Evolutionary conservation across 1,140 invertebrate species (phyloP), one percentile per base, ranked within the genome.

Genomic region (Ctenoplectra terminalis): DNA sequence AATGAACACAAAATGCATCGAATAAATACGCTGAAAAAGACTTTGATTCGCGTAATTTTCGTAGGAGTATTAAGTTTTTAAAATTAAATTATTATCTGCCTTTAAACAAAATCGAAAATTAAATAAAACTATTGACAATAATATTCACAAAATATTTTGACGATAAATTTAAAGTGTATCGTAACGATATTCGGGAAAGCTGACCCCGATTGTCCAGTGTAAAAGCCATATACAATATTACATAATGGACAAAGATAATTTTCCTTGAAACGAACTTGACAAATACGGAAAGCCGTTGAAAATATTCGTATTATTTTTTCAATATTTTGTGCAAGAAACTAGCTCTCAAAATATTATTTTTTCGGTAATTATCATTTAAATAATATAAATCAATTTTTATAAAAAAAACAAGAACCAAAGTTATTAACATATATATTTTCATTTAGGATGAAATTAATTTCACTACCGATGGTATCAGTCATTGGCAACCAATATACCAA

Each of bases 21-120:
- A n/a, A n/a, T n/a, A n/a, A n/a, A n/a, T n/a, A 20, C 5, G 6
- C 0, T n/a, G 31, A 63, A 6, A 13, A 7, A 23, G n/a, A 40
- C 11, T n/a, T 37, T 6, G 8, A 40, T 63, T 0, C 0, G 0
- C 5, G 4, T 37, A 2, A 13, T 29, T 48, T 48, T 48, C 1
- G 0, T 2, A 11, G 23, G 1, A 7, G 8, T 1, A 58, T 29
- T 0, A 20, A n/a, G n/a, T 11, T 15, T 54, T 58, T 58, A 0
- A 20, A 58, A 29, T 20, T 20, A 58, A 58, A 20, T 29, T 31
- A 8, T 31, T 11, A 4, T 5, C n/a, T n/a, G 13, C 26, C 11
- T 54, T 13, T 0, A 31, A 17, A 17, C 15, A 13, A 58, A n/a
- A 52, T 4, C 40, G 9, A 9, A 40, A 40, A 40, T 40, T 40